Base-by-base conservation (phyloP, 2,797 vertebrate species). In the Zenarchopterus dispar region DNA sequence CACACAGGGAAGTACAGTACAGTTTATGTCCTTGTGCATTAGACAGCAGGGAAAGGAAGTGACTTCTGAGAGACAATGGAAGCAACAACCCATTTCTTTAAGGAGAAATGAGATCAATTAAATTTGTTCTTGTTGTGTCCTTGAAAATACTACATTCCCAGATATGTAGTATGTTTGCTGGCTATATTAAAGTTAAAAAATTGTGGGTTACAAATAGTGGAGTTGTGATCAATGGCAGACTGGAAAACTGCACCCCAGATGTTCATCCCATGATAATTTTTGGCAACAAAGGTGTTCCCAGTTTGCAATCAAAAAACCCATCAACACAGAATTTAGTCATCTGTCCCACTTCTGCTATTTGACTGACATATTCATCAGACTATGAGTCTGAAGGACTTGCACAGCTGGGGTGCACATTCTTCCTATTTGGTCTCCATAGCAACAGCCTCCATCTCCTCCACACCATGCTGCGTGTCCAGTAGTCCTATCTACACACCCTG, bases 361-460 rank as follows among this genome's bases (percentile, higher is more conserved):
- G 49, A 55, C 24, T 46, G 51, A 51, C 23, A 51, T 39, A 60
- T 59, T 62, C 43, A 62, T 64, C 49, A 54, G 26, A 48, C 22
- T 0, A 48, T 3, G 3, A 11, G 62, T 73, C 56, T 79, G 67
- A 87, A 84, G 78, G 75, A 62, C 81, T 60, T 70, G 65, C 74
- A 86, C 62, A 73, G 42, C 62, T 59, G 23, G 72, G 76, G 47
- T 50, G 61, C 52, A 65, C 48, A 48, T 33, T 71, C 21, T 47
- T 63, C 51, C 64, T 50, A 62, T 67, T 63, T 51, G 26, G 80
- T 91, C 65, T 51, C 87, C 87, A 91, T 88, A 67, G 88, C 75
- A 91, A 92, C 91, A 77, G 82, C 75, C 78, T 84, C 82, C 63
- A 70, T 70, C 75, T 63, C 54, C 54, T 67, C 62, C 6, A 43